Evolutionary conservation across 2,797 vertebrate species (phyloP).

Genomic region (Cephalopachus bancanus): DNA sequence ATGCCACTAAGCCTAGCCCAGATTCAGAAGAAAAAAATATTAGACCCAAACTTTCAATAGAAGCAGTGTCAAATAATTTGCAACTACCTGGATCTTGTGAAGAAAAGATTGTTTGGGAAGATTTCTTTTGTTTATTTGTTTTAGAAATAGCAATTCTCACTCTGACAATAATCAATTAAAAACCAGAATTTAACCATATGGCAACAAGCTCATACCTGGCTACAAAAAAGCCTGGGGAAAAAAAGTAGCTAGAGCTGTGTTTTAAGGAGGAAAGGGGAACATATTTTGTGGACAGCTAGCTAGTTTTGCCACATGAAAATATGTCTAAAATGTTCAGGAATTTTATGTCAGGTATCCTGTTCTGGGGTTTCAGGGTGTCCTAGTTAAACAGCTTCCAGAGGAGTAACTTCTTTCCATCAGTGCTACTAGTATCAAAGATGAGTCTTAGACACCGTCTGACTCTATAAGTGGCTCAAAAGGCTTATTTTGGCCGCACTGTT

Average conservation of each 20-base stretch:
- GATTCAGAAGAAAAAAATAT: not conserved
- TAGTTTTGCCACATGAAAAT: not conserved
- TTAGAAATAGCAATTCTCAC: not conserved
- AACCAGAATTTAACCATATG: not conserved
- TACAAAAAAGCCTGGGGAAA: not conserved
- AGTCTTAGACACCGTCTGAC: not conserved
- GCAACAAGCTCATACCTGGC: not conserved
- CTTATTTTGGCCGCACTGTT: not conserved
- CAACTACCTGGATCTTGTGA: not conserved
- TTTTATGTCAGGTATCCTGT: not conserved
- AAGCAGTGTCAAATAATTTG: not conserved
- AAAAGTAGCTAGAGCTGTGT: not conserved
- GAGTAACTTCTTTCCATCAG: not conserved
- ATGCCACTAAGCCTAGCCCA: not conserved
- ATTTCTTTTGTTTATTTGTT: not conserved
- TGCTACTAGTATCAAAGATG: not conserved
- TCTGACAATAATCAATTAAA: not conserved
- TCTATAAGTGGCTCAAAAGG: no score
- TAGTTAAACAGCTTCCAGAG: not conserved
- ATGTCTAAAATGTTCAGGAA: not conserved
- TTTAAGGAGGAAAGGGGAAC: not conserved
- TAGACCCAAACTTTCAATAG: not conserved
- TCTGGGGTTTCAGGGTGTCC: not conserved
- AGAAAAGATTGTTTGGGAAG: not conserved
- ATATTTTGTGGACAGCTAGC: not conserved